Base-by-base conservation (phyloP, 2,113 vertebrate genomes). In the Hydrolagus affinis region DNA sequence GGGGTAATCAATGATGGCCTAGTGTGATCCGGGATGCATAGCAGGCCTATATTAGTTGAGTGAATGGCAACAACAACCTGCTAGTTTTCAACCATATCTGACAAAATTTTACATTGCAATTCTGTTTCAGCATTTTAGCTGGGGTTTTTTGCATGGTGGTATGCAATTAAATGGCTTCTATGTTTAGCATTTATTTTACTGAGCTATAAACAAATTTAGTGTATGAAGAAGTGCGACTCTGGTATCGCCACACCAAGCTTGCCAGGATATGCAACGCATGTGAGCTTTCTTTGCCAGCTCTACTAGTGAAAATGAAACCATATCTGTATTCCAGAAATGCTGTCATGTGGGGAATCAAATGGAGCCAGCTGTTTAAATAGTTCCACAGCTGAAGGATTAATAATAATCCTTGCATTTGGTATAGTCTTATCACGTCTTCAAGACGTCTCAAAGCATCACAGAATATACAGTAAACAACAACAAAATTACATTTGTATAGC, bases 201-300 rank as follows among this genome's bases (percentile, higher is more conserved):
- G 78, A n/a, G 17, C 14, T 66, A 30, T 15, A 66, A 66, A 28
- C 78, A 83, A 17, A 19, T 44, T 1, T 62, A 66, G 14, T 66
- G 12, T 83, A 66, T n/a, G 73, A 64, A 11, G 76, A 8, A 11
- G 64, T 28, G 44, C 6, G 44, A 44, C 11, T 25, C 28, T 83
- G 76, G 57, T 62, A 60, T 60, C 25, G 78, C 25, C 62, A 21
- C 66, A 66, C 17, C 23, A 66, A 66, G 78, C 60, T 83, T 32
- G 25, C 32, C 78, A 83, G 66, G 10, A 32, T 66, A 15, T 83
- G 78, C 78, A 21, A 9, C 66, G 62, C 78, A 83, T 83, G 78
- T 68, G 32, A 83, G 19, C 25, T 17, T 44, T 44, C 44, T 44
- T 4, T 32, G 21, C 60, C 9, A 66, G 25, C 3, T 83, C 19